Percentiles rank a stretch among this genome's conserved stretches.
phyloP scores from a whole-genome alignment of 2,113 vertebrate species.

The Coracopsis vasa region DNA sequence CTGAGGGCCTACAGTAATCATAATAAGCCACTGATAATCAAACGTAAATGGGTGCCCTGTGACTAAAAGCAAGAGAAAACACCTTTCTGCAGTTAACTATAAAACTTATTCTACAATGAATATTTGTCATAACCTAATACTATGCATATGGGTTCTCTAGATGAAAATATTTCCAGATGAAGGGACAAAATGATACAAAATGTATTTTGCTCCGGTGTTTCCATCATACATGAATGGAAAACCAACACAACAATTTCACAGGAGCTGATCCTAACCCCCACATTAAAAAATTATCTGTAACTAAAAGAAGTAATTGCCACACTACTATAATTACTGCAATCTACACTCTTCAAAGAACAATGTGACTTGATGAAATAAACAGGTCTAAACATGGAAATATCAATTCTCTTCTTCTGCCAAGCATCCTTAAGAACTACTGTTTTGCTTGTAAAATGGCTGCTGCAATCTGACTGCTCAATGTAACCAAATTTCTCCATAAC shows the following conservation, averaged over 20 bases:
- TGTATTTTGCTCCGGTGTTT: not conserved
- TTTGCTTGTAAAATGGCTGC: not conserved
- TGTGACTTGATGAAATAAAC: not conserved
- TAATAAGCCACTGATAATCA: not conserved
- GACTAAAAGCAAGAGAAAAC: not conserved
- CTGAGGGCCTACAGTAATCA: not conserved
- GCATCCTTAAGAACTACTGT: not conserved
- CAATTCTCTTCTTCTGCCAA: not conserved
- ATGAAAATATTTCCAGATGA: not conserved
- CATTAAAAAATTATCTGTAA: not conserved
- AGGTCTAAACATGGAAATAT: not conserved
- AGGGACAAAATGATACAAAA: not conserved
- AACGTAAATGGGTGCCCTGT: not conserved
- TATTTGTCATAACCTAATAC: not conserved
- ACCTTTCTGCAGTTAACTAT: not conserved
- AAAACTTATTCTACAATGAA: not conserved
- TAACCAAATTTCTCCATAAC: not conserved
- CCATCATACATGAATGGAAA: not conserved
- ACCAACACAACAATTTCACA: not conserved
- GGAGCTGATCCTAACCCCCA: not conserved
- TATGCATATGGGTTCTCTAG: not conserved
- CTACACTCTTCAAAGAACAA: not conserved
- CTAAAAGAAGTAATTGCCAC: not conserved
- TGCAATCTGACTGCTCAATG: not conserved
- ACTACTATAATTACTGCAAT: not conserved